Conservation (phyloP, 2,797 vertebrate species). For the Picus viridis region DNA sequence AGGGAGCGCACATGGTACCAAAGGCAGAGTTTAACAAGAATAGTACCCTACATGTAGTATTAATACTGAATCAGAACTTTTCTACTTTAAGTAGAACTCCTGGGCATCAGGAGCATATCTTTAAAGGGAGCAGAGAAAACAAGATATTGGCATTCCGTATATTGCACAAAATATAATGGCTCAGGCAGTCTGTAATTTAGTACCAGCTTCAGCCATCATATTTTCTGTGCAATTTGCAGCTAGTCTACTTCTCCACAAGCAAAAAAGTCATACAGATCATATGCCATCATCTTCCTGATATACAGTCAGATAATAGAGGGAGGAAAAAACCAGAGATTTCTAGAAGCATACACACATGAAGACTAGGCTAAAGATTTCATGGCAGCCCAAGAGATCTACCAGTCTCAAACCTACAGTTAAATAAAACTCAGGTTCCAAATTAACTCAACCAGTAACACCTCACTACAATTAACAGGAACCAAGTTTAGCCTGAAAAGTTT, state of each 20-base stretch:
- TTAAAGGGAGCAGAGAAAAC: not conserved
- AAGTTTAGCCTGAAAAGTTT: not conserved
- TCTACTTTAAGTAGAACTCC: accelerated
- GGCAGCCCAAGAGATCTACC: not conserved
- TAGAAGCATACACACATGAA: not conserved
- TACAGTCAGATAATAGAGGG: not conserved
- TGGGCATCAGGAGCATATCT: not conserved
- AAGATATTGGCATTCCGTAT: not conserved
- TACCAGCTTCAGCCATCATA: not conserved
- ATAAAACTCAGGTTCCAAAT: not conserved
- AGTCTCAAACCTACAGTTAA: not conserved
- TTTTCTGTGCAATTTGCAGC: not conserved
- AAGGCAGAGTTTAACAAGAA: not conserved
- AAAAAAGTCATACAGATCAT: not conserved
- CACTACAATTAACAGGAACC: not conserved
- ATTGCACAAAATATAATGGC: not conserved
- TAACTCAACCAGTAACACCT: not conserved
- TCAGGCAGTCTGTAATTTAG: not conserved
- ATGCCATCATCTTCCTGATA: not conserved
- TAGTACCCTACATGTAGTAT: accelerated
- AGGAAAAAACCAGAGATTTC: not conserved
- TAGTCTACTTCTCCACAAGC: not conserved
- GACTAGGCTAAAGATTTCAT: not conserved
- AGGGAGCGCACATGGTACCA: not conserved
- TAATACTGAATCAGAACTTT: not conserved